Percentiles rank a stretch among this genome's conserved stretches.
Conservation (phyloP, 2,797 vertebrate genomes). For the Pteronotus mesoamericanus region DNA sequence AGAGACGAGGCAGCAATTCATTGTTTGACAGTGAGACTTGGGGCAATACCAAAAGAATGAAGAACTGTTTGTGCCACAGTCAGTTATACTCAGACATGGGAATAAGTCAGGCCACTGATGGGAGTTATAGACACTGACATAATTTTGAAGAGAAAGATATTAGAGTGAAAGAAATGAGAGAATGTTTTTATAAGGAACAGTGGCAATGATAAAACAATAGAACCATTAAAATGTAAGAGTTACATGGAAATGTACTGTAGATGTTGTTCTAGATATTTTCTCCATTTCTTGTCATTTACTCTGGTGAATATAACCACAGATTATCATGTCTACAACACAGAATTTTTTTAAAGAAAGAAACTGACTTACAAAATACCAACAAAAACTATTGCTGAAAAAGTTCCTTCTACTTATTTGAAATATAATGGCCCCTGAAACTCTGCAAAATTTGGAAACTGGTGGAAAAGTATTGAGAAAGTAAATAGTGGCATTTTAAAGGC, state of each 20-base stretch:
- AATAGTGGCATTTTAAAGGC: constrained; percentile 9
- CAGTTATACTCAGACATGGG: not conserved
- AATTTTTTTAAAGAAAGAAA: not conserved
- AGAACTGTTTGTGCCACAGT: not conserved
- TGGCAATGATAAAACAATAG: not conserved
- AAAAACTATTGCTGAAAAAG: constrained; percentile 20
- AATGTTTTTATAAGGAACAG: not conserved
- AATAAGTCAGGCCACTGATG: not conserved
- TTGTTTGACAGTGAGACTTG: not conserved
- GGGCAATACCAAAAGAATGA: not conserved
- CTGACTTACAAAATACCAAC: not conserved
- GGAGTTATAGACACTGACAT: not conserved
- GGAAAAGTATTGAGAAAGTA: not conserved
- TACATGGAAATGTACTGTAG: not conserved
- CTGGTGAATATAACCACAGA: not conserved
- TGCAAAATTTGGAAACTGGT: not conserved
- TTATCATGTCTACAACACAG: not conserved
- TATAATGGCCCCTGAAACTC: not conserved
- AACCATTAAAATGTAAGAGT: not conserved
- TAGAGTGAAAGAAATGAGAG: not conserved
- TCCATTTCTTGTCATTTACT: not conserved
- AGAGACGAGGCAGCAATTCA: not conserved
- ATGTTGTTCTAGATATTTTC: not conserved
- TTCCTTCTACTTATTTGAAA: constrained; percentile 12
- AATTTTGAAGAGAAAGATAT: not conserved